A percentile compares a stretch with the other conserved stretches of the same genome.
Evolutionary conservation across 1,140 invertebrate species (phyloP).

Genomic region (Samia ricini): DNA sequence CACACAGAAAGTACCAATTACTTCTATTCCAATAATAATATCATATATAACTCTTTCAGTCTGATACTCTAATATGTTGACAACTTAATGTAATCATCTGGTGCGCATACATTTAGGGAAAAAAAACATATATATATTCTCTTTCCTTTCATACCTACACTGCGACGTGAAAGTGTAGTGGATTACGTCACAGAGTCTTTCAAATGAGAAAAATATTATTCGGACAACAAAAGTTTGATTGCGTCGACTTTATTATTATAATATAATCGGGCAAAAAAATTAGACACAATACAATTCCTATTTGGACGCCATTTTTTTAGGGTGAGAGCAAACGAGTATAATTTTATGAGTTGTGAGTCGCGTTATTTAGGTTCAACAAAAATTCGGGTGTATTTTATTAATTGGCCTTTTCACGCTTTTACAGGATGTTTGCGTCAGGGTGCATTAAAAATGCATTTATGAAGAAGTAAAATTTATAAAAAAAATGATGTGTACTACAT

Average conservation of each 20-base stretch:
- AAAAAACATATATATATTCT: constrained; percentile 27
- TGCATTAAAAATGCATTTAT: too few relatives aligned
- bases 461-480: too few relatives aligned
- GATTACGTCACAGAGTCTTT: constrained; percentile 26
- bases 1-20: background rate
- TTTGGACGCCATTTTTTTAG: background rate
- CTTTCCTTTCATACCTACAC: constrained; percentile 42
- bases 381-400: too few relatives aligned
- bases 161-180: constrained; percentile 33
- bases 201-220: background rate
- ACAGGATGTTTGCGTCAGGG: too few relatives aligned
- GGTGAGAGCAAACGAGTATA: too few relatives aligned
- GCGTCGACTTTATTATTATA: too few relatives aligned
- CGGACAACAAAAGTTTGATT: background rate
- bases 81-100: constrained; percentile 51
- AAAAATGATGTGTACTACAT: too few relatives aligned
- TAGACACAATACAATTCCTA: background rate
- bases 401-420: too few relatives aligned
- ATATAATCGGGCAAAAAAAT: background rate
- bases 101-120: constrained; percentile 35
- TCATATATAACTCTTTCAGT: background rate
- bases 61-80: constrained; percentile 26
- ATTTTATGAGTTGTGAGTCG: too few relatives aligned
- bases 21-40: background rate
- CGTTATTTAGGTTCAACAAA: background rate